phyloP scores from a whole-genome alignment of 2,113 vertebrate species.

The Macquaria australasica region DNA sequence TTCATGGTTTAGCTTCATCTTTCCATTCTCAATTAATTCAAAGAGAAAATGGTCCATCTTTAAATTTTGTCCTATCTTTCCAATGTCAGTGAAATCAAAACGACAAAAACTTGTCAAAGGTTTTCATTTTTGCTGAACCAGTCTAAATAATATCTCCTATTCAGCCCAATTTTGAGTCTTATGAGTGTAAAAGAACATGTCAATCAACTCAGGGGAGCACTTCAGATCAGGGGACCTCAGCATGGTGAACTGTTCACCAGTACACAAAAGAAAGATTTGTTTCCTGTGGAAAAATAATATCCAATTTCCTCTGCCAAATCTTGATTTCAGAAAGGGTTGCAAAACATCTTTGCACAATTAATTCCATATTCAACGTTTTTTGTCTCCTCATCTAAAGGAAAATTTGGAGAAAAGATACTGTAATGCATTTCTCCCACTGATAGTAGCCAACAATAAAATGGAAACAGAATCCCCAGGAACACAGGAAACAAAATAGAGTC shows the following conservation, averaged over 20 bases:
- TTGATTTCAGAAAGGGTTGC: slow-evolving; percentile 35
- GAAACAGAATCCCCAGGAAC: slow-evolving; percentile 83
- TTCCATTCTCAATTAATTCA: slow-evolving; percentile 9
- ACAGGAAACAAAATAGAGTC: slow-evolving; percentile 97
- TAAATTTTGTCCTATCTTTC: slow-evolving; percentile 41
- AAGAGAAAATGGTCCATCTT: slow-evolving; percentile 19
- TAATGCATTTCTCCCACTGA: slow-evolving; percentile 44
- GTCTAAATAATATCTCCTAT: background rate
- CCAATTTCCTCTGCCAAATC: slow-evolving; percentile 58
- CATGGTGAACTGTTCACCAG: slow-evolving; percentile 80
- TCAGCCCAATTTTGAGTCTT: slow-evolving; percentile 35
- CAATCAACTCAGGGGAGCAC: slow-evolving; percentile 85
- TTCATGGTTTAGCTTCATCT: slow-evolving; percentile 5
- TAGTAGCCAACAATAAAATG: slow-evolving; percentile 59
- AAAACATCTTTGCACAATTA: slow-evolving; percentile 25
- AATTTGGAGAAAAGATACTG: slow-evolving; percentile 33
- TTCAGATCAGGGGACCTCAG: slow-evolving; percentile 80
- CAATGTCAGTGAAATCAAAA: slow-evolving; percentile 25
- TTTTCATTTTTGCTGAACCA: slow-evolving; percentile 8
- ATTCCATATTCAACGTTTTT: slow-evolving; percentile 47
- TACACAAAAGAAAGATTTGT: slow-evolving; percentile 84
- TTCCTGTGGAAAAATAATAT: slow-evolving; percentile 84
- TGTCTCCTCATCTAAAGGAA: slow-evolving; percentile 16
- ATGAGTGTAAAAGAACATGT: slow-evolving; percentile 34
- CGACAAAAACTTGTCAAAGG: slow-evolving; percentile 14